Evolutionary conservation across 1,140 invertebrate genomes (phyloP).

Genomic region (Ectropis grisescens): DNA sequence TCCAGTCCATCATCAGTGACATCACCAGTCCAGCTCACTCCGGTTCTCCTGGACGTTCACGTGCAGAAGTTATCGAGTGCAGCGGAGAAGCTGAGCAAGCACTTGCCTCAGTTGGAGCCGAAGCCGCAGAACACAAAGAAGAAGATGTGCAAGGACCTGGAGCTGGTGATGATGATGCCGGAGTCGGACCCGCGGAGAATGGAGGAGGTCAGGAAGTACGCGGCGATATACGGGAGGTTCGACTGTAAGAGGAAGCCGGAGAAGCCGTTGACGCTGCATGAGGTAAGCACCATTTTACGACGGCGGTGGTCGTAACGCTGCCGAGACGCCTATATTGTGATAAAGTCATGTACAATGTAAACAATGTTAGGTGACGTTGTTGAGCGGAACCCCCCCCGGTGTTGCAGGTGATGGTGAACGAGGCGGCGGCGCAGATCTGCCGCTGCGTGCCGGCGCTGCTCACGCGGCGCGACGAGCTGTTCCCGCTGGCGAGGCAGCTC

Average conservation of each 20-base stretch:
- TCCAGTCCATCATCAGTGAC: slow-evolving; percentile 69
- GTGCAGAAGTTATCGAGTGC: slow-evolving; percentile 85
- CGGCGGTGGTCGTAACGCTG: no score
- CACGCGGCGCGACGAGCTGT: slow-evolving; percentile 93
- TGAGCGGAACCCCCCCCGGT: no score
- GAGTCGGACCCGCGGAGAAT: slow-evolving; percentile 89
- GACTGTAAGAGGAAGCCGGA: slow-evolving; percentile 96
- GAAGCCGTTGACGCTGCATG: slow-evolving; percentile 95
- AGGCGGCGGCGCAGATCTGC: slow-evolving; percentile 96
- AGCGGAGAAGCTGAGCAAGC: slow-evolving; percentile 85
- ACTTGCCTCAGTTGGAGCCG: slow-evolving; percentile 87
- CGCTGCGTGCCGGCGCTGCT: slow-evolving; percentile 89
- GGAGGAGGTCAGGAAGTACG: slow-evolving; percentile 95
- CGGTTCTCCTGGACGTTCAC: slow-evolving; percentile 85
- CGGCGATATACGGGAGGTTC: slow-evolving; percentile 96
- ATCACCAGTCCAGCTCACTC: slow-evolving; percentile 79
- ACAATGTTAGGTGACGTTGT: no score
- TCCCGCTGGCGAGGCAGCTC: slow-evolving; percentile 94
- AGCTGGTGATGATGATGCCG: slow-evolving; percentile 91
- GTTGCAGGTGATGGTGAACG: slow-evolving; percentile 90
- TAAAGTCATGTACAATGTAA: no score
- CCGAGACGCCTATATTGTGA: background rate
- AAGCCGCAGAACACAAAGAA: slow-evolving; percentile 93
- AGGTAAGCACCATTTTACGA: slow-evolving; percentile 75
- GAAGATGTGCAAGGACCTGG: slow-evolving; percentile 92